Evolutionary conservation across 2,888 invertebrate species (phyloP), one percentile per base, ranked within the genome.

Genomic region (Anorthoa munda): DNA sequence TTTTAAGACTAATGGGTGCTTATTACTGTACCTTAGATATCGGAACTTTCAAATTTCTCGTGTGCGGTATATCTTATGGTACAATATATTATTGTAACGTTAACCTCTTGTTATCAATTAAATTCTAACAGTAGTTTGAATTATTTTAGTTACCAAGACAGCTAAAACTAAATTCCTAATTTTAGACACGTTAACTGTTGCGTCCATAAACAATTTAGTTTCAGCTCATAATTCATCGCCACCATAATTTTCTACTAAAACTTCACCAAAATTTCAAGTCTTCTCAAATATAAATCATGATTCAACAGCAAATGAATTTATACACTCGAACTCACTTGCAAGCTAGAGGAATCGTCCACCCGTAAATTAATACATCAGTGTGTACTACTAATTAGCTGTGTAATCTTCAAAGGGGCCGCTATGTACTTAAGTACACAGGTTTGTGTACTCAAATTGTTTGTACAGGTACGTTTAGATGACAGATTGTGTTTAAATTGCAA

Each of bases 361-460:
- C 89, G 89, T 92, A 77, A 89, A 86, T 89, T 90, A 92, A 92
- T 92, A 91, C 86, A 84, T 89, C 87, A 90, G 90, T 88, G 87
- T 90, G 87, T 88, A 89, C 88, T 92, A 93, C 89, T 92, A 93
- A 92, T 93, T 93, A 92, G 88, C 75, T 81, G 79, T 82, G 70
- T 81, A 85, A 86, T 86, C 79, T 85, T 86, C 87, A 86, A 85
- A 86, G 87, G 72, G 75, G 67, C 65, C 70, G 83, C 72, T 78
- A 71, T 75, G 71, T 75, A 60, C 60, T 66, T 75, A 75, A 69
- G 81, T 71, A 78, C 71, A 79, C 66, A 66, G 18, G 72, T 70
- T 55, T 77, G 68, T 68, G 69, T 69, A 74, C 81, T 65, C 68
- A 60, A 69, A 72, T 67, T 84, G 81, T 83, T 65, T 68, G 69